A percentile compares a stretch with the other conserved stretches of the same genome.
phyloP scores from a whole-genome alignment of 2,888 invertebrate genomes.

The Mythimna loreyi region DNA sequence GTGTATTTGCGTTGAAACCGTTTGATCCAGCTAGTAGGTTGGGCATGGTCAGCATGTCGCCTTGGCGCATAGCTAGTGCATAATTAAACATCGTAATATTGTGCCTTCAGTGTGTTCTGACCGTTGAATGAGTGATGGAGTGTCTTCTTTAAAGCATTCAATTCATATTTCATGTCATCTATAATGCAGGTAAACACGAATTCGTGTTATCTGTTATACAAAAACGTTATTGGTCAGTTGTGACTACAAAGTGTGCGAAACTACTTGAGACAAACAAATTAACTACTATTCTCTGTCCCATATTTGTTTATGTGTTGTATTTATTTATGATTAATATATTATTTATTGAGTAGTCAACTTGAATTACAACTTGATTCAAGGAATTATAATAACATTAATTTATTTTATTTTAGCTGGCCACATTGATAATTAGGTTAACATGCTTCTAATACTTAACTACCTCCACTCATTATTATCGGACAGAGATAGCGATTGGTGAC shows the following conservation, averaged over 20 bases:
- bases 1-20: conserved; percentile 48
- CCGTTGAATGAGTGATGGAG: conserved; percentile 60
- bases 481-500: conserved; percentile 18
- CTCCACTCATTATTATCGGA: conserved; percentile 15
- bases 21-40: conserved; percentile 48
- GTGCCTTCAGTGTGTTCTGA: conserved; percentile 74
- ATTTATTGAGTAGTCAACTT: conserved; percentile 10
- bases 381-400: conserved; percentile 1
- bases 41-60: conserved; percentile 37
- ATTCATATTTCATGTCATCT: conserved; percentile 56
- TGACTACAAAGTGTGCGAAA: conserved; percentile 37
- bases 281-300: conserved; percentile 25
- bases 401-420: conserved; percentile 1
- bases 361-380: conserved; percentile 2
- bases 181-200: conserved; percentile 26
- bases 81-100: conserved; percentile 65
- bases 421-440: neutral
- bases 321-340: conserved; percentile 13
- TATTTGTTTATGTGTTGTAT: conserved; percentile 2
- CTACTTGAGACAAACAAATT: conserved; percentile 20
- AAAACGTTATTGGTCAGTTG: conserved; percentile 34
- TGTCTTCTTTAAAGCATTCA: conserved; percentile 65
- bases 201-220: conserved; percentile 53
- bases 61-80: conserved; percentile 57
- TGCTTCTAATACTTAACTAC: neutral